phyloP scores from a whole-genome alignment of 2,113 vertebrate genomes.

The Lichenostomus cassidix region DNA sequence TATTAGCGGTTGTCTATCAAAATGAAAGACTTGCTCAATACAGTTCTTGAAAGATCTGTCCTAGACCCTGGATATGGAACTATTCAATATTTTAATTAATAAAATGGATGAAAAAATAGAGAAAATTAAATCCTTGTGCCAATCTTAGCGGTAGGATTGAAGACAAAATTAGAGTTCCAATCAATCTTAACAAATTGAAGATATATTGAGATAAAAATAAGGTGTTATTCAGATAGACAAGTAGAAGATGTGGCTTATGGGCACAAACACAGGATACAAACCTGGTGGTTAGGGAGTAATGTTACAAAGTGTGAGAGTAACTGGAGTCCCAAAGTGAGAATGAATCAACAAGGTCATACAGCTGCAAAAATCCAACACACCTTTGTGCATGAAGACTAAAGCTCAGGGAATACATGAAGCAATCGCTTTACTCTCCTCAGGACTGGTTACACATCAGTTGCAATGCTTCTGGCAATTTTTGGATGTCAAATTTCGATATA shows the following conservation, averaged over 20 bases:
- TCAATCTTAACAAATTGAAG: not conserved
- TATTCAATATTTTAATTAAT: not conserved
- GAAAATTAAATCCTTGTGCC: not conserved
- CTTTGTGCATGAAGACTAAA: not conserved
- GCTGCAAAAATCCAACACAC: not conserved
- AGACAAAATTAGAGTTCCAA: not conserved
- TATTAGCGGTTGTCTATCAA: not conserved
- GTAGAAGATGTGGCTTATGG: not conserved
- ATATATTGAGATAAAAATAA: not conserved
- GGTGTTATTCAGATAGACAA: not conserved
- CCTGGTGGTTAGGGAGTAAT: not conserved
- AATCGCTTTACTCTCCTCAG: not conserved
- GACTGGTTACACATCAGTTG: fast-evolving
- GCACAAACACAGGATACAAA: not conserved
- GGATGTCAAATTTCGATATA: not conserved
- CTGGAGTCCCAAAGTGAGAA: not conserved
- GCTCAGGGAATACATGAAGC: not conserved
- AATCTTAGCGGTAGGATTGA: not conserved
- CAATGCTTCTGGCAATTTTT: not conserved
- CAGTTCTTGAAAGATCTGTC: not conserved
- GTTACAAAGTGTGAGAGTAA: not conserved
- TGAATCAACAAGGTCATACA: not conserved
- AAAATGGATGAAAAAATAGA: not conserved
- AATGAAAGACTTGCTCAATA: not conserved
- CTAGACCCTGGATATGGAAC: not conserved